Base-by-base conservation (phyloP, 2,888 invertebrate species). In the Acanthosepion lycidas region DNA sequence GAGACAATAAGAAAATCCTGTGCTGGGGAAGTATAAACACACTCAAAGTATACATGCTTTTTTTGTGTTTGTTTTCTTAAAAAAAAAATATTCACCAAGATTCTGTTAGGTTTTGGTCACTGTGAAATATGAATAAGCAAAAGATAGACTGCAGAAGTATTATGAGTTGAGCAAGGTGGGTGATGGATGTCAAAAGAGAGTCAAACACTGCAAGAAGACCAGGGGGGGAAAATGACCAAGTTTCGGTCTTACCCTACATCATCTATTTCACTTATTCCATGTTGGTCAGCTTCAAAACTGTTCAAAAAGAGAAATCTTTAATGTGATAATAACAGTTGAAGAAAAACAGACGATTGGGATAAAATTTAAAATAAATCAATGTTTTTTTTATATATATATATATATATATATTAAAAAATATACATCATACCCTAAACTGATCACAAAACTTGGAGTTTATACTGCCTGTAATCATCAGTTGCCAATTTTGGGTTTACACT, bases 21-120 rank as follows among this genome's bases (percentile, higher is more conserved):
- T 64, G 26, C 26, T 6, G 26, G 64, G 64, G 64, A 64, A 64
- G 1, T 23, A 64, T 23, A 28, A 64, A 26, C 64, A 64, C 64
- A 64, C 78, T 78, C 78, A 78, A 78, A 78, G 78, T 78, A n/a
- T 78, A n/a, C 78, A 78, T 78, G n/a, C 78, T n/a, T 78, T 78
- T 78, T 78, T 28, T n/a, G 12, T 78, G 28, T 78, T 28, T n/a
- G 28, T 28, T 8, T 12, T 23, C 3, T 64, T 64, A 8, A 23
- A 23, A 78, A 6, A 78, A 78, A n/a, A n/a, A 78, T n/a, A n/a
- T 8, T 78, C 6, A 9, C n/a, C 8, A 28, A 78, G 18, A 9
- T 78, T n/a, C n/a, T 28, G 28, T 78, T n/a, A n/a, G n/a, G 0
- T 78, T 78, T n/a, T n/a, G n/a, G 2, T n/a, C n/a, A 78, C 78